Evolutionary conservation across 2,888 invertebrate species (phyloP), one percentile per base, ranked within the genome.

Genomic region (Magallana nippona): DNA sequence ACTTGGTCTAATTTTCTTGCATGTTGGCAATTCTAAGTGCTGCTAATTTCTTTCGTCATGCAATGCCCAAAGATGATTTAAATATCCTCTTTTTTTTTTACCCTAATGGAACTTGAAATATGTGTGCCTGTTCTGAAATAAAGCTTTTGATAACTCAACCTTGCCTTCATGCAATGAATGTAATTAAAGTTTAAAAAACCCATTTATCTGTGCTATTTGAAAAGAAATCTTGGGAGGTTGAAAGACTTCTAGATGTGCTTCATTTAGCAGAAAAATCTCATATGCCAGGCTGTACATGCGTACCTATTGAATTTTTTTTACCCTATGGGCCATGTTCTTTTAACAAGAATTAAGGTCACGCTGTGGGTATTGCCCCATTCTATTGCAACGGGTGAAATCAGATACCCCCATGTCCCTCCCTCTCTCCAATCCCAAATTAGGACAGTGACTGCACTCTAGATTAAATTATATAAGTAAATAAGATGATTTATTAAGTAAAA

Each of bases 121-220:
- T 71, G 22, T 71, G 32, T 19, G 71, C 71, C 32, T 44, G 27
- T 71, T 15, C 22, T 60, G 60, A 60, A 71, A 63, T 22, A 71
- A 71, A 22, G 15, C 22, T 71, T 71, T 71, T 71, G 71, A 71
- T 71, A 71, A 27, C 32, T 71, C 27, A 71, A 13, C 71, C 71
- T 19, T 71, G 71, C 71, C 71, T 27, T 71, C 71, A 71, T 71
- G 71, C 71, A 71, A 71, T 27, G 71, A 71, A 71, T 71, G 71
- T 71, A 71, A 71, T 71, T 71, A 71, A 71, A 71, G 71, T 71
- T 71, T 71, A 71, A 71, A 71, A 71, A 71, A 71, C 71, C 22
- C 71, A 71, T 71, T 71, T 71, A 71, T 71, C 27, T 71, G 27
- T 5, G 71, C 71, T 71, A 32, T 27, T 27, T 71, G 32, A 22